phyloP scores from a whole-genome alignment of 2,888 invertebrate genomes.

The Drosophila neonasuta region DNA sequence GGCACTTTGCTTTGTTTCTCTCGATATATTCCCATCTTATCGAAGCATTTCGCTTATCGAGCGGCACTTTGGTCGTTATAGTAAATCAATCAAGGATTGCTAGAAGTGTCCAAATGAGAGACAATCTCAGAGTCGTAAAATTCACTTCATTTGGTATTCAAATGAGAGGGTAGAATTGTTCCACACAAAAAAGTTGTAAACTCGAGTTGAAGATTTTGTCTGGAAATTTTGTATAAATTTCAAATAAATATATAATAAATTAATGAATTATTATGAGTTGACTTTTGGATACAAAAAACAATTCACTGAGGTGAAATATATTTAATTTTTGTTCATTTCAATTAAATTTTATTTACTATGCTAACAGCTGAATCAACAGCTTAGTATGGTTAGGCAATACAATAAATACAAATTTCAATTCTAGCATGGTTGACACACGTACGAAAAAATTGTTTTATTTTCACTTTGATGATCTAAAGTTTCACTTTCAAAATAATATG shows the following conservation, averaged over 20 bases:
- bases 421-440: background rate
- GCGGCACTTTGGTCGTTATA: conserved; percentile 33
- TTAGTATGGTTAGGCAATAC: background rate
- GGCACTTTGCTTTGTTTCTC: conserved; percentile 37
- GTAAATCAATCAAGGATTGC: conserved; percentile 57
- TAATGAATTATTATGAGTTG: conserved; percentile 1
- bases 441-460: background rate
- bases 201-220: background rate
- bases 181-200: conserved; percentile 1
- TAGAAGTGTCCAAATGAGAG: conserved; percentile 3
- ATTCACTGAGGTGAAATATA: background rate
- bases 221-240: background rate
- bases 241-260: background rate
- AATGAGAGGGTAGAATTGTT: conserved; percentile 8
- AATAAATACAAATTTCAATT: background rate
- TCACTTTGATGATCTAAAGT: background rate
- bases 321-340: background rate
- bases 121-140: conserved; percentile 11
- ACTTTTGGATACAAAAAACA: background rate
- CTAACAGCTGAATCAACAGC: background rate
- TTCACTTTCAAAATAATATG: no score
- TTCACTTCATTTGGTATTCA: conserved; percentile 20
- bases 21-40: conserved; percentile 23
- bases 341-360: background rate
- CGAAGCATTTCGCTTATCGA: conserved; percentile 41